A percentile compares a stretch with the other conserved stretches of the same genome.
Conservation (phyloP, 2,113 vertebrate genomes). For the Grantiella picta region DNA sequence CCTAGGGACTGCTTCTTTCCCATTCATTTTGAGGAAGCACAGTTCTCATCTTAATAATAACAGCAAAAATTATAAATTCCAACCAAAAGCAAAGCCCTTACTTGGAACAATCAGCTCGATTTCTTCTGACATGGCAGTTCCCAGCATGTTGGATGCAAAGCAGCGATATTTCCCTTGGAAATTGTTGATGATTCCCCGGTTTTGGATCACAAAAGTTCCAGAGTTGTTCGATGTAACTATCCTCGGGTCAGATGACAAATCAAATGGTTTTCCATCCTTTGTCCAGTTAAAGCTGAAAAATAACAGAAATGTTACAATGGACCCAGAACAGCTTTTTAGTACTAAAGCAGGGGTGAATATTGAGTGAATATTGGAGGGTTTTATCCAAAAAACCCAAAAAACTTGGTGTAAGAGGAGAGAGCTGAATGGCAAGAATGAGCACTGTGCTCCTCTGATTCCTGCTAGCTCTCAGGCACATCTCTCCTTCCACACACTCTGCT, state of each 20-base stretch:
- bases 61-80: background rate
- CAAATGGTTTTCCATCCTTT: constrained; percentile 86
- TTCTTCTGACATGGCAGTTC: constrained; percentile 89
- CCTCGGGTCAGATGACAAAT: constrained; percentile 82
- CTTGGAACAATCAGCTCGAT: constrained; percentile 91
- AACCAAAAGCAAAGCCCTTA: constrained; percentile 63
- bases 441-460: background rate
- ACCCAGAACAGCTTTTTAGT: background rate
- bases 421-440: background rate
- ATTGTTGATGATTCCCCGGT: constrained; percentile 84
- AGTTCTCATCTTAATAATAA: background rate
- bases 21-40: background rate
- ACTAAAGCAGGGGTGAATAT: background rate
- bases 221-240: constrained; percentile 79
- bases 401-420: background rate
- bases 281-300: constrained; percentile 87
- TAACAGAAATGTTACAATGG: background rate
- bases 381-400: background rate
- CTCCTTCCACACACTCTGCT: background rate
- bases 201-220: constrained; percentile 90
- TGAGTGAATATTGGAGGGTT: no score
- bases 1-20: background rate
- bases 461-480: background rate
- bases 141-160: constrained; percentile 85
- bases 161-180: constrained; percentile 94